Evolutionary conservation across 2,113 vertebrate species (phyloP).

Genomic region (Colius striatus): DNA sequence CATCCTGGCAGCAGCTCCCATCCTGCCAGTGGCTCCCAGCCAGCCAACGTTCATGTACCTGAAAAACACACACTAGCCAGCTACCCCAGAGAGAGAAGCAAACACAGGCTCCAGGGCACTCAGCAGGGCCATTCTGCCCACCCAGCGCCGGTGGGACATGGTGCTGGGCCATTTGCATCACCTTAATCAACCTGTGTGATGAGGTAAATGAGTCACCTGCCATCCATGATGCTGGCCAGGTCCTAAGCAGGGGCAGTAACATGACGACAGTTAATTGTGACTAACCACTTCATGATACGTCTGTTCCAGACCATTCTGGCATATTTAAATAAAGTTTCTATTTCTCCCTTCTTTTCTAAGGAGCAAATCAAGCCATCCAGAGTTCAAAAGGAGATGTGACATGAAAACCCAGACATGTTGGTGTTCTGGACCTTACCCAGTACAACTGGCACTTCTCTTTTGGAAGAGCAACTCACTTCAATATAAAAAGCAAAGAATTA

Average conservation of each 20-base stretch:
- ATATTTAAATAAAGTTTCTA: background rate
- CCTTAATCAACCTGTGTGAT: too few relatives aligned
- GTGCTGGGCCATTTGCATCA: too few relatives aligned
- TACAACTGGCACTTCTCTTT: background rate
- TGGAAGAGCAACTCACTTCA: background rate
- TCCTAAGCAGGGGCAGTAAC: background rate
- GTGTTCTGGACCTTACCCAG: background rate
- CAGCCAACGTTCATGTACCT: too few relatives aligned
- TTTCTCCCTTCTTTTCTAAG: background rate
- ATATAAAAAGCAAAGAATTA: background rate
- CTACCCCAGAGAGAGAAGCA: too few relatives aligned
- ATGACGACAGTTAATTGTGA: background rate
- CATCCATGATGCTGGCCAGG: too few relatives aligned
- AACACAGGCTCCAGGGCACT: too few relatives aligned
- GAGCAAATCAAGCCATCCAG: background rate
- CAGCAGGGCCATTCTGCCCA: too few relatives aligned
- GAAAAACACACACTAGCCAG: too few relatives aligned
- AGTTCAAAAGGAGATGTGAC: background rate
- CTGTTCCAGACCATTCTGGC: background rate
- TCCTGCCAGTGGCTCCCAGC: too few relatives aligned
- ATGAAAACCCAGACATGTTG: background rate
- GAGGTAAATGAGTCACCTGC: too few relatives aligned
- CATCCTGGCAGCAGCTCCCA: too few relatives aligned
- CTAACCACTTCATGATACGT: background rate
- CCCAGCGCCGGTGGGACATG: too few relatives aligned